Evolutionary conservation across 2,797 vertebrate genomes (phyloP).

Genomic region (Geotrypetes seraphini): DNA sequence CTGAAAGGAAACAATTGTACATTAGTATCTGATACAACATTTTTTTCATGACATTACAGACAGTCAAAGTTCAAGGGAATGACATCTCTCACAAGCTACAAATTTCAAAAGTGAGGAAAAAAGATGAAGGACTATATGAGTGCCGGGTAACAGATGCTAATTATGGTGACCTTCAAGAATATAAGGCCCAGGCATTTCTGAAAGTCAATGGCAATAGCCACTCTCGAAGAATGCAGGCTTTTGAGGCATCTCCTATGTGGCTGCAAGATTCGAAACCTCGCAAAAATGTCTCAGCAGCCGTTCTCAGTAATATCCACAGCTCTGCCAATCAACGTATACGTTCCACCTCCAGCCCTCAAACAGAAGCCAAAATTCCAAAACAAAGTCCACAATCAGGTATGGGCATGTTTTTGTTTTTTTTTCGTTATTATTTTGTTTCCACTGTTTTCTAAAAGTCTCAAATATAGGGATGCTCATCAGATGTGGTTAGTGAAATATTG

Average conservation of each 20-base stretch:
- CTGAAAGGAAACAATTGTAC: not conserved
- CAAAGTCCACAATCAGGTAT: constrained; percentile 88
- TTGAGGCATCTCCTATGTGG: constrained; percentile 85
- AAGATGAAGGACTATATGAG: constrained; percentile 84
- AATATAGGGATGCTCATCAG: constrained; percentile 15
- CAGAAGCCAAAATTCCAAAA: constrained; percentile 75
- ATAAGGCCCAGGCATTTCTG: constrained; percentile 86
- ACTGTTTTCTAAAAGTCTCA: constrained; percentile 21
- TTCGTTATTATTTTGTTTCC: constrained; percentile 37
- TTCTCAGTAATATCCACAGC: constrained; percentile 63
- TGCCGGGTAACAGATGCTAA: constrained; percentile 87
- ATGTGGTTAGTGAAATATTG: not conserved
- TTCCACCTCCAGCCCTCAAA: constrained; percentile 75
- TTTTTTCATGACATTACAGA: constrained; percentile 57
- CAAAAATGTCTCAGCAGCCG: constrained; percentile 60
- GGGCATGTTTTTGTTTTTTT: constrained; percentile 54
- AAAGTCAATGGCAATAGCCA: constrained; percentile 75
- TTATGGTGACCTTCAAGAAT: constrained; percentile 84
- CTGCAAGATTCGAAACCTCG: constrained; percentile 83
- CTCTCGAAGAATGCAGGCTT: constrained; percentile 68
- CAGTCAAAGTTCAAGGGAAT: constrained; percentile 92
- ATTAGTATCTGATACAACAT: not conserved
- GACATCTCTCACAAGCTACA: constrained; percentile 95
- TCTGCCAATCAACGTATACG: constrained; percentile 65
- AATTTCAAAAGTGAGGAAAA: constrained; percentile 85